Evolutionary conservation across 2,113 vertebrate genomes (phyloP), one percentile per base, ranked within the genome.

Genomic region (Prionailurus bengalensis): DNA sequence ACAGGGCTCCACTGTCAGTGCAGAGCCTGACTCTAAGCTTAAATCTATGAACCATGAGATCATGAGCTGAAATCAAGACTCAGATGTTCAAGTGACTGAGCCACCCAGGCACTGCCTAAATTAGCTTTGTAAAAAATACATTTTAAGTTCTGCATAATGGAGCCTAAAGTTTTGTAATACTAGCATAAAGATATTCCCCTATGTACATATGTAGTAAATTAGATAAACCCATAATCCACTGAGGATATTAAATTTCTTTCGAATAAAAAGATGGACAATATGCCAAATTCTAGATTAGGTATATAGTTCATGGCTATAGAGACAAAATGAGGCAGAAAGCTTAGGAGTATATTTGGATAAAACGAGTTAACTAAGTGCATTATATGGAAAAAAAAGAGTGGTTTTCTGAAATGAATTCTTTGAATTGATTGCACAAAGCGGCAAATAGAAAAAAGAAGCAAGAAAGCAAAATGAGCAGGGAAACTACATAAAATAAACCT

Each of bases 301-400:
- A 12, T 5, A 63, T 51, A 63, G 36, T 7, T 71, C 21, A 73
- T 63, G 33, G 27, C 63, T 51, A 51, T 42, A 45, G 15, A 81
- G 7, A 74, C 45, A 68, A 89, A 87, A 53, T 61, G 12, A 85
- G 45, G 65, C 51, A 55, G 5, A 71, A n/a, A 1, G 11, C 16
- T 87, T 45, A 92, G 74, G 81, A 83, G 89, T 90, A 7, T 29
- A 73, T 95, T 90, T 93, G 29, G 10, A 33, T 95, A 39, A 88
- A 94, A 78, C 73, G 12, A 78, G 31, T 65, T 95, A 88, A 74
- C 3, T 45, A 74, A 89, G 58, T 80, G 5, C 21, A 66, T n/a
- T 33, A 68, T 36, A 15, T 21, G 33, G 68, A 53, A 71, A 85
- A 53, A 53, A 76, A 53, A 53, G 71, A 76, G 33, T n/a, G 13